Percentiles rank a stretch among this genome's conserved stretches.
phyloP scores from a whole-genome alignment of 1,140 invertebrate genomes.

The Leptopilina clavipes region DNA sequence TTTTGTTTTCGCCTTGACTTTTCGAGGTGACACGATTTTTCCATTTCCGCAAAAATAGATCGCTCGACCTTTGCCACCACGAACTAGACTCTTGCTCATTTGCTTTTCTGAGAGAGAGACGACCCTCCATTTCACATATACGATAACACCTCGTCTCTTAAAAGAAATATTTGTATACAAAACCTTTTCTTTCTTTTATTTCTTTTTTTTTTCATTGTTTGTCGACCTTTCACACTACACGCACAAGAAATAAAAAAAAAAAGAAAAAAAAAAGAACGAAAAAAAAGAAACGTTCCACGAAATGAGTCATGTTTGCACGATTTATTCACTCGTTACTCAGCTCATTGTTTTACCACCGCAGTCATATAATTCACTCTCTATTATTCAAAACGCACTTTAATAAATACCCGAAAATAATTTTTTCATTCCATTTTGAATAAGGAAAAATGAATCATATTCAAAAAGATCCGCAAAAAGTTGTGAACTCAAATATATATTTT shows the following conservation, averaged over 20 bases:
- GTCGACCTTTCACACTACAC: slow-evolving; percentile 14
- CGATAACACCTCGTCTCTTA: background rate
- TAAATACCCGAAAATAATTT: no score
- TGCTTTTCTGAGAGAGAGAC: slow-evolving; percentile 19
- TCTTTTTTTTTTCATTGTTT: background rate
- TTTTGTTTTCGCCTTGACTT: background rate
- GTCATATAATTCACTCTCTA: background rate
- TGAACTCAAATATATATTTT: no score
- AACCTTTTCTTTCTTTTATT: background rate
- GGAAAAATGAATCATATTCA: no score
- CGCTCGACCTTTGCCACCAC: slow-evolving; percentile 16
- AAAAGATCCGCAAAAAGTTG: no score
- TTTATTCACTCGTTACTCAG: slow-evolving; percentile 18
- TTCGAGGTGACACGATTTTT: slow-evolving; percentile 11
- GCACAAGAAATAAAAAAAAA: background rate
- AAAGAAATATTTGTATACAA: slow-evolving; percentile 24
- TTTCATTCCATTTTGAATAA: no score
- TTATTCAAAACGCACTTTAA: no score
- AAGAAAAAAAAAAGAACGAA: no score
- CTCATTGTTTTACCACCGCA: background rate
- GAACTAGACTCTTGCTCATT: slow-evolving; percentile 21
- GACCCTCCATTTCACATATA: background rate
- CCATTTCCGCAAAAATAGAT: slow-evolving; percentile 30
- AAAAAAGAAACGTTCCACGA: background rate
- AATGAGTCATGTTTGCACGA: slow-evolving; percentile 23